These are phyloP conservation scores for Scolanthus callimorphus DNA, from an alignment of 92 coral and sea anemone species.

Conservation along the genomic window DNA sequence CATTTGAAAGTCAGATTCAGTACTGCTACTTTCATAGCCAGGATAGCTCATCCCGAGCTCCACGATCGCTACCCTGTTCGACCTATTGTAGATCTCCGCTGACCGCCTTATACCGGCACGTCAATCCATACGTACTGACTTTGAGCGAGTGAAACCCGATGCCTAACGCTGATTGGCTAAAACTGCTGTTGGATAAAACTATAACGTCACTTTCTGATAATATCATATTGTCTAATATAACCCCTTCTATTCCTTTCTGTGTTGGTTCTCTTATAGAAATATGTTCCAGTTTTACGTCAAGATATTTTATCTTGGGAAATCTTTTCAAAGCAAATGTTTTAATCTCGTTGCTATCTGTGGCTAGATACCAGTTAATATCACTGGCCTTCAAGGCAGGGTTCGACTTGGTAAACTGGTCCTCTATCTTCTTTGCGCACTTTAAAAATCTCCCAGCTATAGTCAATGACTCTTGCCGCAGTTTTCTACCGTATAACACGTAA, in stretches of 20 bases:
- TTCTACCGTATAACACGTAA: constrained; percentile 8
- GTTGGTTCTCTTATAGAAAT: constrained; percentile 46
- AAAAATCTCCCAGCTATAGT: constrained; percentile 34
- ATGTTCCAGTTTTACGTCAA: constrained; percentile 54
- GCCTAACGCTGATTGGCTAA: constrained; percentile 59
- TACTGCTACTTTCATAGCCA: too few species aligned
- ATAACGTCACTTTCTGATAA: constrained; percentile 62
- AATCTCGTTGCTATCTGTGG: constrained; percentile 50
- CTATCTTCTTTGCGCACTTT: constrained; percentile 52
- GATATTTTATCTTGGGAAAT: constrained; percentile 40
- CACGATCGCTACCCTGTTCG: too few species aligned
- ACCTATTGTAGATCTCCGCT: too few species aligned
- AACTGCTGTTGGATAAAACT: constrained; percentile 59
- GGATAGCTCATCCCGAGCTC: too few species aligned
- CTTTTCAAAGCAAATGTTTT: constrained; percentile 32
- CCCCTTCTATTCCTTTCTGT: constrained; percentile 46
- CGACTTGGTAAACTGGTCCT: constrained; percentile 10
- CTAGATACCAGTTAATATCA: constrained; percentile 61
- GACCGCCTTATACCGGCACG: constrained; percentile 31
- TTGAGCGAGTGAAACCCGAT: constrained; percentile 51
- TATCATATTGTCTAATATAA: constrained; percentile 56
- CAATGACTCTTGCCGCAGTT: constrained; percentile 9
- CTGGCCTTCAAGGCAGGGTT: constrained; percentile 16
- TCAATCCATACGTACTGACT: constrained; percentile 33
- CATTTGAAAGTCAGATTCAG: too few species aligned